These are phyloP conservation scores for Andrena chrysosceles DNA, from an alignment of 2,888 invertebrate genomes.

Conservation along the genomic window DNA sequence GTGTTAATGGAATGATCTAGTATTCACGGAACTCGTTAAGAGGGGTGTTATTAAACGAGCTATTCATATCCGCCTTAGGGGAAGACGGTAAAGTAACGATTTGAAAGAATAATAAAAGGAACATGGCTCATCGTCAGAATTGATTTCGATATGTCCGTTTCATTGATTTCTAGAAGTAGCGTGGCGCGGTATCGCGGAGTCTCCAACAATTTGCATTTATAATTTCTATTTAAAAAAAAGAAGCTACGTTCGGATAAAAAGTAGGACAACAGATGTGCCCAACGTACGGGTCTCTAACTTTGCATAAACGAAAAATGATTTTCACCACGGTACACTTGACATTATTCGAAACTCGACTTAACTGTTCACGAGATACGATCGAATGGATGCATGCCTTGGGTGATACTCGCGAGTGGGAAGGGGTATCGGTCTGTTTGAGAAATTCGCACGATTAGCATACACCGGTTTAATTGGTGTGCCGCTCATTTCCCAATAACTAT, in stretches of 20 bases:
- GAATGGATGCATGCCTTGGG: conserved; percentile 15
- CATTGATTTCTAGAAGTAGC: background rate
- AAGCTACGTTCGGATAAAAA: too few species aligned
- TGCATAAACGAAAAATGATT: background rate
- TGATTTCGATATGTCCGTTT: background rate
- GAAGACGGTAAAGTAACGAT: background rate
- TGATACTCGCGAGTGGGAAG: conserved; percentile 35
- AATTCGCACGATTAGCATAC: conserved; percentile 66
- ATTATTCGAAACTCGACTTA: background rate
- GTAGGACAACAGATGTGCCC: too few species aligned
- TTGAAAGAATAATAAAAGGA: conserved; percentile 2
- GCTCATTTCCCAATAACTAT: conserved; percentile 65
- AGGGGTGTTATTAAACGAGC: background rate
- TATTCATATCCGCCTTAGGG: background rate
- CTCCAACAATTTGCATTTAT: background rate
- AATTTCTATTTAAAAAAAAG: too few species aligned
- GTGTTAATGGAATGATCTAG: too few species aligned
- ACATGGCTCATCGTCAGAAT: background rate
- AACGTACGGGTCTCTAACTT: too few species aligned
- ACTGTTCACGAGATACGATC: background rate
- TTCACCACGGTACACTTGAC: background rate
- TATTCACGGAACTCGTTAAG: background rate
- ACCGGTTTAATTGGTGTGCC: conserved; percentile 63
- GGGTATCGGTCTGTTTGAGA: conserved; percentile 24
- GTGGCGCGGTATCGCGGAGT: background rate